phyloP scores from a whole-genome alignment of 2,113 vertebrate genomes.

The Atlantisia rogersi region DNA sequence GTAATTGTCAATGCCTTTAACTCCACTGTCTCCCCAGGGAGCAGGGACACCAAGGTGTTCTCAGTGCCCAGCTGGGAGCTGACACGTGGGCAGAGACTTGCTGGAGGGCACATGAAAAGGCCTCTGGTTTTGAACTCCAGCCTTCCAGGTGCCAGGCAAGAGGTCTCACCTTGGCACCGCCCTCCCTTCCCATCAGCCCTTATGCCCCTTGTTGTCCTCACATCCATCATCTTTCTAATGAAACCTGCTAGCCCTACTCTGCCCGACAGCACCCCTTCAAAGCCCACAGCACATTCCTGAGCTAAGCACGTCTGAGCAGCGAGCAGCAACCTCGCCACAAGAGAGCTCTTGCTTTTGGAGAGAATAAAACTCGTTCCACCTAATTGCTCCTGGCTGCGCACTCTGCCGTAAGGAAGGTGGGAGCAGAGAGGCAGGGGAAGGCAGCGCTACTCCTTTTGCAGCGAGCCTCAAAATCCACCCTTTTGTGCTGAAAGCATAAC shows the following conservation, averaged over 20 bases:
- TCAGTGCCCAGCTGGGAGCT: neutral
- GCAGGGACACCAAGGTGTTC: neutral
- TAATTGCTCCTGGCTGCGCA: neutral
- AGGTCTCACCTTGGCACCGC: neutral
- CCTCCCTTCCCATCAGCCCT: neutral
- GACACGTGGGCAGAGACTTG: neutral
- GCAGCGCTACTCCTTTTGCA: neutral
- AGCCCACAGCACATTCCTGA: neutral
- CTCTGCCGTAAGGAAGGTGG: neutral
- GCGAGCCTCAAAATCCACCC: neutral
- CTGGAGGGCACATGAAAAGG: neutral
- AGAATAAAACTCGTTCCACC: neutral
- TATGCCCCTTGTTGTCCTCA: fast-evolving
- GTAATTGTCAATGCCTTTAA: neutral
- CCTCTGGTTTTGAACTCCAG: neutral
- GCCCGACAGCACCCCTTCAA: neutral
- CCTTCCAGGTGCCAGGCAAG: neutral
- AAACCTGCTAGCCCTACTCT: neutral
- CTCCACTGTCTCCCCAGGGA: neutral
- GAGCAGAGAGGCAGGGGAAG: neutral
- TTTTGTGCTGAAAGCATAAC: constrained; percentile 15
- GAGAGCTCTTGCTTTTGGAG: neutral
- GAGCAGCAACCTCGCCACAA: neutral
- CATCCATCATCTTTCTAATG: neutral
- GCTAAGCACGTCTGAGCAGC: neutral